These are phyloP conservation scores for Ammodytes marinus DNA, from an alignment of 2,113 vertebrate genomes.

Conservation along the genomic window DNA sequence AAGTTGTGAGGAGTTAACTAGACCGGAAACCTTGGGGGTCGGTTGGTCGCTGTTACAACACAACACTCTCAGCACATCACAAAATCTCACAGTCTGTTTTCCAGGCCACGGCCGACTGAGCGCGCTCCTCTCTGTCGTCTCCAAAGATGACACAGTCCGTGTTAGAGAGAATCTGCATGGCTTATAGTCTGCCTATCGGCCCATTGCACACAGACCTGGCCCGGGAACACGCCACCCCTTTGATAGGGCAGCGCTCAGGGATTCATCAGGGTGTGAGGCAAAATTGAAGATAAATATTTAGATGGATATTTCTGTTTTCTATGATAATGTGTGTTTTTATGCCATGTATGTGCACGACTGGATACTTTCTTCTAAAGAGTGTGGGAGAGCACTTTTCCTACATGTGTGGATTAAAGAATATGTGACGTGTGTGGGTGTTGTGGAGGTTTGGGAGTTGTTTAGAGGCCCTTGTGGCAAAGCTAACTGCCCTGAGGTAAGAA, in stretches of 20 bases:
- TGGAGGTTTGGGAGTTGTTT: too few relatives aligned
- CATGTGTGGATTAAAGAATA: too few relatives aligned
- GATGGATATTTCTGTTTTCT: too few relatives aligned
- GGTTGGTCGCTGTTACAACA: not conserved
- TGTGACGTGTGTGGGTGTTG: too few relatives aligned
- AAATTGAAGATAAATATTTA: not conserved
- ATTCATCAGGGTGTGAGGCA: not conserved
- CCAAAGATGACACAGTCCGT: not conserved
- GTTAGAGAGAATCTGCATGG: slow-evolving; percentile 7
- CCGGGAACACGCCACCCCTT: not conserved
- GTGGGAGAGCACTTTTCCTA: too few relatives aligned
- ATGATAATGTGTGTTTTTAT: too few relatives aligned
- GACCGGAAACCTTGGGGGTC: slow-evolving; percentile 4
- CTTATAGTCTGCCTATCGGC: slow-evolving; percentile 15
- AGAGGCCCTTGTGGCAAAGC: too few relatives aligned
- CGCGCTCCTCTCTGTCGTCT: not conserved
- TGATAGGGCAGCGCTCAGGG: not conserved
- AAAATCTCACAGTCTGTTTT: slow-evolving; percentile 14
- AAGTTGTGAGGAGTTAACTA: slow-evolving; percentile 5
- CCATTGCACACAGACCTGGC: not conserved
- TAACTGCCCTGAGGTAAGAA: not conserved
- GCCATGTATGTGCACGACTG: too few relatives aligned
- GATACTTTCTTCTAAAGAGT: too few relatives aligned
- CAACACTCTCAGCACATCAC: slow-evolving; percentile 12
- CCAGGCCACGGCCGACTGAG: slow-evolving; percentile 34